Evolutionary conservation across 2,797 vertebrate species (phyloP).

Genomic region (Lithobates sylvaticus): DNA sequence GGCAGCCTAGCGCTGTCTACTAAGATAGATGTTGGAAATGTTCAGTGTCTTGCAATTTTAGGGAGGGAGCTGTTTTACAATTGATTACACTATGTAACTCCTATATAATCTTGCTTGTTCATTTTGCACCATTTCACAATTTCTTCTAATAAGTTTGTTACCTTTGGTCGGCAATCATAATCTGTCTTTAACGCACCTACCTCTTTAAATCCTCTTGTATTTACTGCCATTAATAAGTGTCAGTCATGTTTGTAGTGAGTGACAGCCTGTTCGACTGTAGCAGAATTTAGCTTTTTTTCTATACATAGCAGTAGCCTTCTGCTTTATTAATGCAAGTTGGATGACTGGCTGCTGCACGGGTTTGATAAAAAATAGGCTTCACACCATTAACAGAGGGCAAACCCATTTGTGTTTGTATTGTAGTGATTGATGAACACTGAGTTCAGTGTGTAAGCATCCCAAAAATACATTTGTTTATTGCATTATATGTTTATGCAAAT

Average conservation of each 20-base stretch:
- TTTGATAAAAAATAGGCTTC: slow-evolving; percentile 54
- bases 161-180: too few species aligned
- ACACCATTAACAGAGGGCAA: slow-evolving; percentile 61
- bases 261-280: slow-evolving; percentile 34
- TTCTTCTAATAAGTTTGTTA: too few species aligned
- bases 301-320: slow-evolving; percentile 19
- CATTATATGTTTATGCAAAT: slow-evolving; percentile 55
- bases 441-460: slow-evolving; percentile 28
- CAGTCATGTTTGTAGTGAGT: slow-evolving; percentile 47
- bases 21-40: too few species aligned
- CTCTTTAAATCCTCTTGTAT: not conserved
- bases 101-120: too few species aligned
- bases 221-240: not conserved
- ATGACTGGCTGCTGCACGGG: slow-evolving; percentile 34
- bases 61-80: too few species aligned
- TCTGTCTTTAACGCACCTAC: not conserved
- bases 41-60: too few species aligned
- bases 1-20: too few species aligned
- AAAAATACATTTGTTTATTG: slow-evolving; percentile 51
- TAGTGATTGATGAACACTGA: slow-evolving; percentile 48
- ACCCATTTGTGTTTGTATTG: slow-evolving; percentile 57
- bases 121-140: too few species aligned
- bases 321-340: slow-evolving; percentile 48
- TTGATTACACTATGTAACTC: too few species aligned
- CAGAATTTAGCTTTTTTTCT: slow-evolving; percentile 40